These are phyloP conservation scores for Steatocranus sp. DNA, from an alignment of 2,797 vertebrate species.

Conservation along the genomic window DNA sequence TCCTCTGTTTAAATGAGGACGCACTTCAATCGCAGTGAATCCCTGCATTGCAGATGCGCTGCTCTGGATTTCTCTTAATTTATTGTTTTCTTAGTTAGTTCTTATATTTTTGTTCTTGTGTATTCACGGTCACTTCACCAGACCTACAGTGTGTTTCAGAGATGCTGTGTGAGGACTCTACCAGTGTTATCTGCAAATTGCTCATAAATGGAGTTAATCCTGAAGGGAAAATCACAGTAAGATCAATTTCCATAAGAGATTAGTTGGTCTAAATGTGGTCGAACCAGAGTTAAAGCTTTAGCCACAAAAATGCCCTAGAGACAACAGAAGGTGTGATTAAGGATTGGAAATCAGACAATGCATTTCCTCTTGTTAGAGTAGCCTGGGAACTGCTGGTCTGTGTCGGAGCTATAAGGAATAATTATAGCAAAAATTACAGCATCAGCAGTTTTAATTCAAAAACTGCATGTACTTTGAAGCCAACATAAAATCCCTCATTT, in stretches of 20 bases:
- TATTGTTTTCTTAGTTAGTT: not conserved
- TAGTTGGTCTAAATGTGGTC: not conserved
- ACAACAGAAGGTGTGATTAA: not conserved
- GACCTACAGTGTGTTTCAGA: not conserved
- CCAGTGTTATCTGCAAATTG: not conserved
- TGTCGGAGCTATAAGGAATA: not conserved
- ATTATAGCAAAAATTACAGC: not conserved
- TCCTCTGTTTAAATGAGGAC: not conserved
- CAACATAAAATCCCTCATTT: not conserved
- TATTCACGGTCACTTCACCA: not conserved
- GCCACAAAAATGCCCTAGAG: not conserved
- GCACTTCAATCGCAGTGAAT: not conserved
- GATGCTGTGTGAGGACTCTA: not conserved
- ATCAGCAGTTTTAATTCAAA: constrained; percentile 1
- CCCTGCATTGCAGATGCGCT: not conserved
- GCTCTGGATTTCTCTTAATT: not conserved
- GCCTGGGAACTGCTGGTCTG: not conserved
- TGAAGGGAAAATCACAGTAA: not conserved
- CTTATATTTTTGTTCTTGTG: not conserved
- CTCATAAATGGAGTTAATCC: not conserved
- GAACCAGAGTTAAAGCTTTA: not conserved
- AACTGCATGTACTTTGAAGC: not conserved
- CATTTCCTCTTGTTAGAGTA: not conserved
- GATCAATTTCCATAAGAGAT: not conserved
- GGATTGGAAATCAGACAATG: not conserved